Conservation (phyloP, 2,797 vertebrate genomes). For the Uromys caudimaculatus region DNA sequence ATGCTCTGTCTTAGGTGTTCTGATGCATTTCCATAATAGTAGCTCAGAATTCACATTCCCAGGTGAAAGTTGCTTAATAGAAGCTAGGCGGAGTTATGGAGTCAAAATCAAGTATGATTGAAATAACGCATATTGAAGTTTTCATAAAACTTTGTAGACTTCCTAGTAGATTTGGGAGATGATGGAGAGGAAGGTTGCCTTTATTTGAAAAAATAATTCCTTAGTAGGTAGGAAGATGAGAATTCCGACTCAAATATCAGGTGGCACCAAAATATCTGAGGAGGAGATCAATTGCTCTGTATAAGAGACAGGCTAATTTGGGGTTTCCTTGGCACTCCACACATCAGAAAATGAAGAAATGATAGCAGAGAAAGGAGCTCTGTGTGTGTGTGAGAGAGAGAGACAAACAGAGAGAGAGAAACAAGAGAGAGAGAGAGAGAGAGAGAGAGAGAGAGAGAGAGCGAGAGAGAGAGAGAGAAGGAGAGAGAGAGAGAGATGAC, state of each 20-base stretch:
- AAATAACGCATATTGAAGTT: conserved; percentile 41
- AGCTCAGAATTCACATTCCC: not conserved
- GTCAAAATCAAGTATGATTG: not conserved
- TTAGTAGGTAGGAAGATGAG: not conserved
- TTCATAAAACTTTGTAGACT: conserved; percentile 7
- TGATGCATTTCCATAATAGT: not conserved
- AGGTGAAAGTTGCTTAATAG: not conserved
- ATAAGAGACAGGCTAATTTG: conserved; percentile 27
- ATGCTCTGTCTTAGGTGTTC: not conserved
- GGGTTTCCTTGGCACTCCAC: not conserved
- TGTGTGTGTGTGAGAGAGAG: not conserved
- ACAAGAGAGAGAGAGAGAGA: not conserved
- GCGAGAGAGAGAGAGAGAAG: not conserved
- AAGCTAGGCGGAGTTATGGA: not conserved
- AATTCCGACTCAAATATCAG: not conserved
- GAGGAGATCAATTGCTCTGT: conserved; percentile 5
- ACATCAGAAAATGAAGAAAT: conserved; percentile 1
- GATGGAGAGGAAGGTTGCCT: not conserved
- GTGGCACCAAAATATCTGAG: not conserved
- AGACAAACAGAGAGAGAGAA: not conserved
- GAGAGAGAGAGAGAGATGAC: not conserved
- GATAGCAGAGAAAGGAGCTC: not conserved
- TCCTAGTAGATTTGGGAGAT: not conserved
- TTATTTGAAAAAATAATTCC: not conserved
- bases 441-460: not conserved